Evolutionary conservation across 2,797 vertebrate genomes (phyloP).

Genomic region (Chloroceryle amazona): DNA sequence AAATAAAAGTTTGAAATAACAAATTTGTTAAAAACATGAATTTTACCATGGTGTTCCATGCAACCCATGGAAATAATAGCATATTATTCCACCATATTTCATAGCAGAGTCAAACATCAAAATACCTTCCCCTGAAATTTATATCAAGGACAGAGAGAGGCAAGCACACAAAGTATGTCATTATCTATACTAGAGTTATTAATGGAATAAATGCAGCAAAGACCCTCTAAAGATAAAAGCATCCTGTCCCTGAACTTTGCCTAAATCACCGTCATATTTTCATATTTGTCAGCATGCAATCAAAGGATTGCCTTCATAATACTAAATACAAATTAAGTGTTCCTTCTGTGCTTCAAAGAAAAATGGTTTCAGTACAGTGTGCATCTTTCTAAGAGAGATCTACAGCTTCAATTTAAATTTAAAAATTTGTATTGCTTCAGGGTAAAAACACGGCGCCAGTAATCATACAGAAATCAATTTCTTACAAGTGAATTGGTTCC

Average conservation of each 20-base stretch:
- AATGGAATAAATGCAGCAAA: conserved; percentile 75
- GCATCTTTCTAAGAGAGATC: conserved; percentile 67
- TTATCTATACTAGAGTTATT: conserved; percentile 65
- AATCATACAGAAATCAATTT: conserved; percentile 40
- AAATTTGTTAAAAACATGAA: background rate
- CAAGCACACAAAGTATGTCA: conserved; percentile 59
- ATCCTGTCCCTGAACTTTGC: conserved; percentile 72
- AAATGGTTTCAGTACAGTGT: conserved; percentile 57
- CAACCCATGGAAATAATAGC: background rate
- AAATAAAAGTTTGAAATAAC: background rate
- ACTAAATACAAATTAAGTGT: conserved; percentile 79
- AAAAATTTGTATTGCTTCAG: conserved; percentile 59
- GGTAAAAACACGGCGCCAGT: conserved; percentile 52
- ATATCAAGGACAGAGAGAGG: conserved; percentile 46
- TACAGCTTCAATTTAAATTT: conserved; percentile 46
- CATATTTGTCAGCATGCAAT: conserved; percentile 69
- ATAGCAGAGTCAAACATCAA: conserved; percentile 18
- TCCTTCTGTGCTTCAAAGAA: conserved; percentile 75
- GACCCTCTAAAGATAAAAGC: conserved; percentile 78
- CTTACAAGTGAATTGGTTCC: conserved; percentile 30
- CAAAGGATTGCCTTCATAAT: conserved; percentile 80
- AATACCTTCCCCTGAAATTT: conserved; percentile 41
- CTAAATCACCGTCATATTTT: conserved; percentile 79
- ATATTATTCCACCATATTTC: background rate
- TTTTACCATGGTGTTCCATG: background rate